Percentiles rank a stretch among this genome's conserved stretches.
Conservation (phyloP, 2,797 vertebrate species). For the Oophaga sylvatica region DNA sequence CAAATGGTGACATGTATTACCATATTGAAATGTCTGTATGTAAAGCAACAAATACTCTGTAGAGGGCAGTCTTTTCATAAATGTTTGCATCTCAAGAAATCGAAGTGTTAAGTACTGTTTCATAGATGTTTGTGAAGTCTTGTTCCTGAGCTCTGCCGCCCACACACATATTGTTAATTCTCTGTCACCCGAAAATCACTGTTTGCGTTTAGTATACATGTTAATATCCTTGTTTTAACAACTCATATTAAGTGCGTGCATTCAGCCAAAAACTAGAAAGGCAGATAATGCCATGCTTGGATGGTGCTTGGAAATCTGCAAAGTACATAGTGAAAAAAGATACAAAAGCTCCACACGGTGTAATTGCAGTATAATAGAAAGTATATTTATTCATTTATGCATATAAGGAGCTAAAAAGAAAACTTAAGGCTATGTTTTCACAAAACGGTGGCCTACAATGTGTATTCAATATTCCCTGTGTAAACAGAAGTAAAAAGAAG, state of each 20-base stretch:
- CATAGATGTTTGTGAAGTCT: slow-evolving; percentile 17
- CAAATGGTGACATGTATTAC: not conserved
- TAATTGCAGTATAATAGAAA: not conserved
- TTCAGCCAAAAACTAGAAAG: slow-evolving; percentile 10
- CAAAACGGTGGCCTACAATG: not conserved
- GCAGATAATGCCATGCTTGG: slow-evolving; percentile 27
- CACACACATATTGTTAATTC: slow-evolving; percentile 33
- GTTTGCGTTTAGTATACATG: slow-evolving; percentile 37
- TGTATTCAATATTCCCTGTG: not conserved
- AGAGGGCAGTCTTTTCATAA: slow-evolving; percentile 73
- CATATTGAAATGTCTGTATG: not conserved
- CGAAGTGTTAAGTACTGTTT: slow-evolving; percentile 42
- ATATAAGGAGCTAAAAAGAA: not conserved
- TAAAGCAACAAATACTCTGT: slow-evolving; percentile 61
- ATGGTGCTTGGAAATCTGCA: slow-evolving; percentile 21
- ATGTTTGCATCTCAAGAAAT: slow-evolving; percentile 55
- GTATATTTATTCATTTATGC: slow-evolving; percentile 10
- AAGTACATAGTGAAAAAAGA: slow-evolving; percentile 25
- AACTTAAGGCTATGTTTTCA: not conserved
- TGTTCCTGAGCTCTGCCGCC: slow-evolving; percentile 29
- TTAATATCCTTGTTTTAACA: slow-evolving; percentile 38
- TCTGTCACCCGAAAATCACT: slow-evolving; percentile 43
- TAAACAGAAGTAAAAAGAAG: not conserved
- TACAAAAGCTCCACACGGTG: not conserved
- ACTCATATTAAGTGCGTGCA: slow-evolving; percentile 46